phyloP scores from a whole-genome alignment of 2,113 vertebrate genomes.

The Physeter macrocephalus region DNA sequence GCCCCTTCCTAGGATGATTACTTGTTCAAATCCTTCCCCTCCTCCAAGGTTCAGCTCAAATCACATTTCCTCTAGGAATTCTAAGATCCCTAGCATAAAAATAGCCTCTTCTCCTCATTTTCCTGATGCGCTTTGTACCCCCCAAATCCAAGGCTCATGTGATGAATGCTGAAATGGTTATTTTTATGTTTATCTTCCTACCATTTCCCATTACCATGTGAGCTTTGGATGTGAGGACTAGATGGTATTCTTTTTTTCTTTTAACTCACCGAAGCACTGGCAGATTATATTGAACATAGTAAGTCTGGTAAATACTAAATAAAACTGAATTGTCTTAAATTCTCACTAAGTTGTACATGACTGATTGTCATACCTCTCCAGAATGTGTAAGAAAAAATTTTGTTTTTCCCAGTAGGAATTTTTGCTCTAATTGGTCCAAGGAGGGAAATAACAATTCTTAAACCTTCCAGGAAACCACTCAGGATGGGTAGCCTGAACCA shows the following conservation, averaged over 20 bases:
- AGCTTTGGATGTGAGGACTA: background rate
- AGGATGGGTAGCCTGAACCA: background rate
- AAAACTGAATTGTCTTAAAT: background rate
- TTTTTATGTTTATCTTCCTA: background rate
- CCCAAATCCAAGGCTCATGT: accelerated
- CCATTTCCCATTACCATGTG: background rate
- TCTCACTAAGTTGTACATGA: slow-evolving; percentile 33
- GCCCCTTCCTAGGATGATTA: background rate
- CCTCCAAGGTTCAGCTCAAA: background rate
- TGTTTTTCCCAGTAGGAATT: background rate
- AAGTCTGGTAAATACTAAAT: background rate
- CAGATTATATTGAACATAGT: background rate
- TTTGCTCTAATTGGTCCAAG: background rate
- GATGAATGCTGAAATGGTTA: background rate
- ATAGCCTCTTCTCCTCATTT: background rate
- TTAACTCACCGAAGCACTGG: background rate
- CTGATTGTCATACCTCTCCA: background rate
- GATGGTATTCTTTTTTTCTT: background rate
- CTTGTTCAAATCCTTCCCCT: background rate
- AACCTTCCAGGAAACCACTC: background rate
- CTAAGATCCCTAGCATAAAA: background rate
- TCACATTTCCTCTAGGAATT: background rate
- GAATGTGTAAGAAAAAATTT: background rate
- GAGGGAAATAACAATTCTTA: background rate
- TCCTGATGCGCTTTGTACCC: background rate